A percentile compares a stretch with the other conserved stretches of the same genome.
Conservation (phyloP, 2,113 vertebrate species). For the Dasyprocta punctata region DNA sequence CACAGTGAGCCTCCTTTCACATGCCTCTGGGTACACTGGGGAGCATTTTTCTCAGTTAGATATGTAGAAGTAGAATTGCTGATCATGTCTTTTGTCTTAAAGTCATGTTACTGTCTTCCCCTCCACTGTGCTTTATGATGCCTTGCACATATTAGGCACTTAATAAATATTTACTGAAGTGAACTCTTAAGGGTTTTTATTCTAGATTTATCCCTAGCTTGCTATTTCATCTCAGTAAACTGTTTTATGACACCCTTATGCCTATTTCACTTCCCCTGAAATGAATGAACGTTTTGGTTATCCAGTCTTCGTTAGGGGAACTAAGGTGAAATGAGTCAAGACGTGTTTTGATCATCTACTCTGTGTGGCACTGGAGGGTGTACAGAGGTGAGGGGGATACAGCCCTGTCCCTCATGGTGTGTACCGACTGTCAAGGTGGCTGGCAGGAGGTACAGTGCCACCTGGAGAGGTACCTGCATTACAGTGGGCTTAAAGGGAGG, state of each 20-base stretch:
- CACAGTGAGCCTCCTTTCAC: background rate
- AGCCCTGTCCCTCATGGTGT: background rate
- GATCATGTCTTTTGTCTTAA: background rate
- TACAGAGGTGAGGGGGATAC: background rate
- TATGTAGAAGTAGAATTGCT: background rate
- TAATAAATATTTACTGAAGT: constrained; percentile 77
- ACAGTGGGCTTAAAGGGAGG: background rate
- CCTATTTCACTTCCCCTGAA: constrained; percentile 47
- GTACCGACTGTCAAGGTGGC: background rate
- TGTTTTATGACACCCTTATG: constrained; percentile 58
- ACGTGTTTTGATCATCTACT: background rate
- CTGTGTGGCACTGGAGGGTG: background rate
- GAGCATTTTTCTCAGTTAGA: background rate
- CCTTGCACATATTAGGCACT: constrained; percentile 32
- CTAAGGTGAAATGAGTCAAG: background rate
- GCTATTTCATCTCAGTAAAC: constrained; percentile 53
- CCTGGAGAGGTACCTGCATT: background rate
- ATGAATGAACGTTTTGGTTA: constrained; percentile 1
- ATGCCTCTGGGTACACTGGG: background rate
- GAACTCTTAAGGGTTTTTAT: constrained; percentile 58
- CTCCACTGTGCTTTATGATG: constrained; percentile 49
- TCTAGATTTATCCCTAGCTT: constrained; percentile 62
- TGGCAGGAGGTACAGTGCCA: background rate
- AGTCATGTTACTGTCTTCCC: constrained; percentile 13
- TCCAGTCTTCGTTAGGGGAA: background rate